Evolutionary conservation across 1,140 invertebrate species (phyloP), one percentile per base, ranked within the genome.

Genomic region (Zaprionus camerounensis): DNA sequence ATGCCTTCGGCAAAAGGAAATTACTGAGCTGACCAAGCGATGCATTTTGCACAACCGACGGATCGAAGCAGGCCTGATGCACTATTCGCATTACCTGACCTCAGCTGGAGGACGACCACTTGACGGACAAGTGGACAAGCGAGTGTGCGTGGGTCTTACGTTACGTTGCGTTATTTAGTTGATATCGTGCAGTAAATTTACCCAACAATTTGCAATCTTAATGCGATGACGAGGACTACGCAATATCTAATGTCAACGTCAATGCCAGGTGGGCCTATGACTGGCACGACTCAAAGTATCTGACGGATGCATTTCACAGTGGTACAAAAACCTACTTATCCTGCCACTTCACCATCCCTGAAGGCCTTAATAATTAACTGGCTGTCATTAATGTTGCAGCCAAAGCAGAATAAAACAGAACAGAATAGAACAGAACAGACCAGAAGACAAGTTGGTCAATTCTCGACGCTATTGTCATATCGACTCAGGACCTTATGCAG

Each of bases 141-240:
- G 6, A n/a, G 41, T 46, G 15, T 46, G 41, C 41, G 15, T 41
- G 38, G 12, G 4, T 24, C 1, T 22, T 51, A 51, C 46, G 56
- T n/a, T 34, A 3, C 31, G 31, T 34, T 34, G 31, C 11, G 9
- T 12, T 58, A 31, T 64, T 49, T 26, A 11, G 26, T 34, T 64
- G 31, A 53, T 53, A 38, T 53, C 44, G 49, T 71, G 69, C 61
- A 24, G 15, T 15, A 24, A 56, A 71, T 59, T 41, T 41, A 56
- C 38, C 41, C 70, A 67, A 59, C 70, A 73, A 68, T 59, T 67
- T 67, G 70, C 26, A 67, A 68, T 56, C 38, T 73, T 51, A 59
- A 68, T 73, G 56, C 71, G 46, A 24, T 34, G 28, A 34, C 70
- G 34, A 51, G 28, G 26, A n/a, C 38, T 49, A 51, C 56, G 20